phyloP scores from a whole-genome alignment of 2,888 invertebrate species.

The Diachrysia chrysitis region DNA sequence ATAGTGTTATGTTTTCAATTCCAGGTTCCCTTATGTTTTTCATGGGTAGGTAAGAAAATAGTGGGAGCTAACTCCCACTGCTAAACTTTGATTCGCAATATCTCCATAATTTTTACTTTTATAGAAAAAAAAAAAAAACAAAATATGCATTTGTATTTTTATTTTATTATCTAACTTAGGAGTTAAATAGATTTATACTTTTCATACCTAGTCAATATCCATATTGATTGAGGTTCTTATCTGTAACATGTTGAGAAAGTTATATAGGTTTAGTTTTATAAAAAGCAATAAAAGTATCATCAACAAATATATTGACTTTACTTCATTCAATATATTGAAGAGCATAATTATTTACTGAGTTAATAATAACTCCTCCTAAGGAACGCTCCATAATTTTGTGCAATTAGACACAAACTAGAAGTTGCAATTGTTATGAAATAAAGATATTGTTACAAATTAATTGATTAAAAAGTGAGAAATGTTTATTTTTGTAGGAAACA shows the following conservation, averaged over 20 bases:
- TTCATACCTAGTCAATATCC: too few species aligned
- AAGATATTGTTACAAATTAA: constrained; percentile 12
- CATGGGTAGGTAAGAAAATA: too few species aligned
- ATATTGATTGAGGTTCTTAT: background rate
- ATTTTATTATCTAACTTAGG: too few species aligned
- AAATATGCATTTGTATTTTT: too few species aligned
- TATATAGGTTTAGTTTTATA: background rate
- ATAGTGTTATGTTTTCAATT: too few species aligned
- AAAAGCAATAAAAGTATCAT: background rate
- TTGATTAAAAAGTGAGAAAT: background rate
- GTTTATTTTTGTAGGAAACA: background rate
- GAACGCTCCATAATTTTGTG: constrained; percentile 23
- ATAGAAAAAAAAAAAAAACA: too few species aligned
- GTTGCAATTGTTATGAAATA: constrained; percentile 12
- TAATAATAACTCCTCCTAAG: constrained; percentile 51
- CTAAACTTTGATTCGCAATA: too few species aligned
- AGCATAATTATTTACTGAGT: constrained; percentile 21
- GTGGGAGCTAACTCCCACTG: too few species aligned
- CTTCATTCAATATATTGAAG: constrained; percentile 13
- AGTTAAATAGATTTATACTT: too few species aligned
- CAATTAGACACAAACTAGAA: constrained; percentile 40
- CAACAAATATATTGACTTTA: background rate
- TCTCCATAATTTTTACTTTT: too few species aligned
- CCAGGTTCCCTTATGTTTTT: too few species aligned
- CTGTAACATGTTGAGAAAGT: background rate